These are phyloP conservation scores for Agapornis canus DNA, from an alignment of 2,797 vertebrate genomes.

Conservation along the genomic window DNA sequence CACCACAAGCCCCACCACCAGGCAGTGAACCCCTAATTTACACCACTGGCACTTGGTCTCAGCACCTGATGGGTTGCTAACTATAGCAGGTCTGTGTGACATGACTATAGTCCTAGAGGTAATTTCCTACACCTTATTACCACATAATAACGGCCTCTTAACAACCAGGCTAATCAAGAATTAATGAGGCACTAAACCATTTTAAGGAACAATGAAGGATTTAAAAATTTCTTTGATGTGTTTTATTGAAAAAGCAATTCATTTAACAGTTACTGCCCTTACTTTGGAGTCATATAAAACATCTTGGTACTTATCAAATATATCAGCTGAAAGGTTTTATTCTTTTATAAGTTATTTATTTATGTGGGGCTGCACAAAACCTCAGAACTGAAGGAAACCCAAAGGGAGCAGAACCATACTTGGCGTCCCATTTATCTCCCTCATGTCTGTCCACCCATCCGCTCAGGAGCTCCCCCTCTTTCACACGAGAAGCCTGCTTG, in stretches of 20 bases:
- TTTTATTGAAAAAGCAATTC: conserved; percentile 70
- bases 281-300: conserved; percentile 1
- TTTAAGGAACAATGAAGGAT: conserved; percentile 67
- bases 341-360: conserved; percentile 34
- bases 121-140: conserved; percentile 65
- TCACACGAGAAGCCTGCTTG: neutral
- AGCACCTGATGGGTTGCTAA: conserved; percentile 23
- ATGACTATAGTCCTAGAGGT: neutral
- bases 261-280: conserved; percentile 50
- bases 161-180: conserved; percentile 66
- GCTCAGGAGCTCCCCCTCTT: neutral
- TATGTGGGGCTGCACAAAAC: neutral
- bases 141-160: conserved; percentile 48
- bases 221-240: conserved; percentile 63
- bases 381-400: neutral
- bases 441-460: neutral
- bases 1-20: neutral
- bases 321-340: conserved; percentile 17
- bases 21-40: neutral
- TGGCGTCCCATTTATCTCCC: neutral
- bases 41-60: neutral
- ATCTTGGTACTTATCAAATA: conserved; percentile 10
- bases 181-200: conserved; percentile 73
- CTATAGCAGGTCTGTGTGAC: neutral
- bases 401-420: neutral